Base-by-base conservation (phyloP, 2,797 vertebrate species). In the Spinus pinus region DNA sequence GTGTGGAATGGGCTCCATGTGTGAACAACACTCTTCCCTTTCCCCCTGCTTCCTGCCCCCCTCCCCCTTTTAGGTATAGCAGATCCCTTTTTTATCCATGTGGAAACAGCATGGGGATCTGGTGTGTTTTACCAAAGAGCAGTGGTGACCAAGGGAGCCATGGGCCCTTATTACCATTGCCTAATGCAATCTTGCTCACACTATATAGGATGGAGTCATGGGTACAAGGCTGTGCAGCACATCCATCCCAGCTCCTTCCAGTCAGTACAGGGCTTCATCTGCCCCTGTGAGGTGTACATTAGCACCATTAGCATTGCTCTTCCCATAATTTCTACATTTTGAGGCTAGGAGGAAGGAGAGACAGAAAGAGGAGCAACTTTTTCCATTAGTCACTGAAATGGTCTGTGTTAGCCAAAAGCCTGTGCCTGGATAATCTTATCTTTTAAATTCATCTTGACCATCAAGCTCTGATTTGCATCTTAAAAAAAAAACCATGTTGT, bases 211-310 rank as follows among this genome's bases (percentile, higher is more conserved):
- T 28, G 17, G 23, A 82, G 27, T 33, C 39, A 57, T 1, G 5
- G 23, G 20, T 49, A 46, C 15, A 28, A 42, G 30, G 50, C 4
- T 54, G 10, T 33, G n/a, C 30, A 50, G 54, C 14, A 37, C 27
- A 50, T 42, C 64, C 49, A 42, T 86, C 31, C 41, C 67, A 80
- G 19, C 21, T 33, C 46, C 69, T 66, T 27, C 15, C 44, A 62
- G n/a, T 49, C 33, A 44, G 33, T 31, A 50, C 42, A 42, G 23
- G 37, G 47, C 24, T 88, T 57, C 71, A 35, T n/a, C 33, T 56
- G 17, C 17, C 35, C 35, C 65, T 31, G 25, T 0, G 0, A 77
- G 30, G 12, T 62, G 44, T 18, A 53, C 6, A 7, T 30, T 27
- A 74, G 14, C 31, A 84, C 31, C n/a, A 31, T 27, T 35, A 81